Base-by-base conservation (phyloP, 2,113 vertebrate genomes). In the Lepus americanus region DNA sequence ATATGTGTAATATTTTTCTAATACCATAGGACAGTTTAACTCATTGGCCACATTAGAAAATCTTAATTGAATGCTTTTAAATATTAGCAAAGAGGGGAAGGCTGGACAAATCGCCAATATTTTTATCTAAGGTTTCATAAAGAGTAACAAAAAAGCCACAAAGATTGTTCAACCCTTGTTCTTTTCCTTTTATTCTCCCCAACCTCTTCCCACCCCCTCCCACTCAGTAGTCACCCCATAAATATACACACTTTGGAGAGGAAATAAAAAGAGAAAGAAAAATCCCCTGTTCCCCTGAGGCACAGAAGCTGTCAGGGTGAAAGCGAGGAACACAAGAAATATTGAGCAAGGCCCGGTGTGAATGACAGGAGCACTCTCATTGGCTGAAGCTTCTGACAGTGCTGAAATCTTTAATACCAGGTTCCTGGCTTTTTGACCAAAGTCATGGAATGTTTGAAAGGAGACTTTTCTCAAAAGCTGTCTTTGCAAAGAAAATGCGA, bases 1-100 rank as follows among this genome's bases (percentile, higher is more conserved):
- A 98, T 98, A 98, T 94, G 97, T 98, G 97, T 98, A 98, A 98
- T 98, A 98, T 98, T 98, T 98, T 99, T 98, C 97, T 98, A 98
- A 98, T 98, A 98, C 97, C 96, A 97, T 93, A 97, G 97, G 97
- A 96, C 85, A 61, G 96, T 97, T 98, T 98, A 98, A 98, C 97
- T 98, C 98, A 98, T 97, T 98, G 97, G 98, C 97, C 96, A 96
- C 97, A 98, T 98, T 98, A 98, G 96, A 95, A 98, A 98, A 97
- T 97, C 97, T 98, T 99, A 98, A 98, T 98, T 98, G 97, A 98
- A 98, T 97, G 97, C 93, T 98, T 98, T 98, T 98, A 98, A 98
- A 98, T 98, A 98, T 97, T 98, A 98, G 96, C 95, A 94, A 97
- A 96, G 78, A 64, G 78, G 51, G 10, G 88, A 97, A 98, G 84